Percentiles rank a stretch among this genome's conserved stretches.
Conservation (phyloP, 2,797 vertebrate species). For the Mus spretus region DNA sequence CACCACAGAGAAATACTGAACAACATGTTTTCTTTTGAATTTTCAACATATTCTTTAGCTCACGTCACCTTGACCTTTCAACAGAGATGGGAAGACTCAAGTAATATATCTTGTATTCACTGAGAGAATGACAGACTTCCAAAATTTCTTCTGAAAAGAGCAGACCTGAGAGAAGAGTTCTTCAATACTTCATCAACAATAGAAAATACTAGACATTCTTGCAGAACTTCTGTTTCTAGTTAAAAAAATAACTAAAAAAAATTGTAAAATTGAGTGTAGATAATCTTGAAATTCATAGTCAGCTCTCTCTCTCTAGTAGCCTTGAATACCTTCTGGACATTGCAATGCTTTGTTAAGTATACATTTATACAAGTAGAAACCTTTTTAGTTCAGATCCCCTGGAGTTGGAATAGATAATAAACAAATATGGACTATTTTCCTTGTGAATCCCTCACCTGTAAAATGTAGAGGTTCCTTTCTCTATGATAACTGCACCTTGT, state of each 20-base stretch:
- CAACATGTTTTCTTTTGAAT: too few species aligned
- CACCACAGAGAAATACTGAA: too few species aligned
- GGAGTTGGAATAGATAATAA: background rate
- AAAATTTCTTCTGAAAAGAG: background rate
- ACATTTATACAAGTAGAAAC: background rate
- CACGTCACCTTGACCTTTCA: too few species aligned
- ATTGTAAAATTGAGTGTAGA: background rate
- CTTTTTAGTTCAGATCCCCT: background rate
- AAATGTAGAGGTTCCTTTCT: too few species aligned
- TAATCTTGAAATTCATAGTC: background rate
- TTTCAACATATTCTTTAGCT: too few species aligned
- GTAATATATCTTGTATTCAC: background rate
- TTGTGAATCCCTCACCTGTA: background rate
- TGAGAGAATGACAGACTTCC: background rate
- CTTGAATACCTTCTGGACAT: background rate
- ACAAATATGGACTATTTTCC: background rate
- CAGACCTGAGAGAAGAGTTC: background rate
- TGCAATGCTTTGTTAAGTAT: background rate
- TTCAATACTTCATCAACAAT: background rate
- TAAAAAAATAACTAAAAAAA: background rate
- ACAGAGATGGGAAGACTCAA: too few species aligned
- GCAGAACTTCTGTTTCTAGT: background rate
- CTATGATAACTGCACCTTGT: too few species aligned
- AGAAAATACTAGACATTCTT: background rate
- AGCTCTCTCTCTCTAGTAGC: background rate